Conservation (phyloP, 2,888 invertebrate species). For the Dynastes hyllus region DNA sequence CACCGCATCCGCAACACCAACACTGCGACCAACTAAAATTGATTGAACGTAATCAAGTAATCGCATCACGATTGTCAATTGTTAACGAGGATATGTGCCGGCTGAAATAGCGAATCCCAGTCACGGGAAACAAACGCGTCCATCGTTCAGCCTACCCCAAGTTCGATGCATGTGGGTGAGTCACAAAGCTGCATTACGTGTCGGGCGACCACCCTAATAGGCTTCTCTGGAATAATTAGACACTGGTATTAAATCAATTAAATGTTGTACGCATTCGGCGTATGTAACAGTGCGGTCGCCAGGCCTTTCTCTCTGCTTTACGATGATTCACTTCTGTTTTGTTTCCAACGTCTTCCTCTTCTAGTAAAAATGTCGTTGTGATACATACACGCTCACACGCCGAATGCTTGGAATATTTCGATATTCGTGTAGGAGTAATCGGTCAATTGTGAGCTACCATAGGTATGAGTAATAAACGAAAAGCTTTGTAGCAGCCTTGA, state of each 20-base stretch:
- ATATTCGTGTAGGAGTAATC: slow-evolving; percentile 26
- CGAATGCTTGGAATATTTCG: slow-evolving; percentile 30
- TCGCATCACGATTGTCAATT: slow-evolving; percentile 29
- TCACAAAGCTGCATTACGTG: slow-evolving; percentile 34
- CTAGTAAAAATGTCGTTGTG: slow-evolving; percentile 1
- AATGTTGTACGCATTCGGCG: background rate
- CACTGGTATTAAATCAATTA: background rate
- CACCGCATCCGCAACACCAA: background rate
- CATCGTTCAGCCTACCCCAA: slow-evolving; percentile 36
- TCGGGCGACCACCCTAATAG: slow-evolving; percentile 26
- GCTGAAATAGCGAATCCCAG: background rate
- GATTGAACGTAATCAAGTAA: slow-evolving; percentile 1
- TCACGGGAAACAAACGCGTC: background rate
- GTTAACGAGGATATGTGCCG: slow-evolving; percentile 21
- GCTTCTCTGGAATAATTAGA: slow-evolving; percentile 36
- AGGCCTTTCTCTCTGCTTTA: background rate
- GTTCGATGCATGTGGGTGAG: slow-evolving; percentile 24
- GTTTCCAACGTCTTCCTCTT: slow-evolving; percentile 13
- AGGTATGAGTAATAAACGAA: slow-evolving; percentile 21
- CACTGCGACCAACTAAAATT: background rate
- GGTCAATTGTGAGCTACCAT: background rate
- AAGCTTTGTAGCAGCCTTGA: background rate
- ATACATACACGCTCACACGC: background rate
- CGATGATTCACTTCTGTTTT: slow-evolving; percentile 37
- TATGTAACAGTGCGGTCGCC: background rate